Conservation (phyloP, 2,113 vertebrate genomes). For the Baryphthengus martii region DNA sequence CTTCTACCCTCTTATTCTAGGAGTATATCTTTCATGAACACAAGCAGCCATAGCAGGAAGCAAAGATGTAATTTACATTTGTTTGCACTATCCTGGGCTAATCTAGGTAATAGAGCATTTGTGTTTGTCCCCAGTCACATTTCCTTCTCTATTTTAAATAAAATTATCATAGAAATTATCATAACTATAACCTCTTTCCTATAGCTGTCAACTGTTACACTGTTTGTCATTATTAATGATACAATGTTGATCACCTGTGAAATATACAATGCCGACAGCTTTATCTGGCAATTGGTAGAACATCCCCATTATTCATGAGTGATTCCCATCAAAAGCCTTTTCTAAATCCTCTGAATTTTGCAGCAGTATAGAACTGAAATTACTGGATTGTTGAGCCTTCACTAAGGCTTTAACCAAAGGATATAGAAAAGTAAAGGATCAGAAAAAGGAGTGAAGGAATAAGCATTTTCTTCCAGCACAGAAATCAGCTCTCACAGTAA, state of each 20-base stretch:
- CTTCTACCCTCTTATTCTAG: not conserved
- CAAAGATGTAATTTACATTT: not conserved
- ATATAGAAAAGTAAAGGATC: not conserved
- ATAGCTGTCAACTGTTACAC: not conserved
- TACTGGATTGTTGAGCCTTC: not conserved
- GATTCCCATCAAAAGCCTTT: not conserved
- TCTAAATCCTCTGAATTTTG: not conserved
- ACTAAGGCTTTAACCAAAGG: not conserved
- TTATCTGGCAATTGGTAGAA: not conserved
- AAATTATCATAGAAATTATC: not conserved
- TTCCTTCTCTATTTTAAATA: not conserved
- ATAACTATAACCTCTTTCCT: not conserved
- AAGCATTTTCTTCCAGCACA: not conserved
- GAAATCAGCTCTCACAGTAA: not conserved
- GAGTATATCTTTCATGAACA: not conserved
- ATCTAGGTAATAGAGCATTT: not conserved
- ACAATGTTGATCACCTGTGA: not conserved
- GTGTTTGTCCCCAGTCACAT: not conserved
- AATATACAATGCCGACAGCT: not conserved
- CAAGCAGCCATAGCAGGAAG: not conserved
- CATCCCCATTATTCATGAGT: not conserved
- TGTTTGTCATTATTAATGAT: not conserved
- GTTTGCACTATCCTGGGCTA: not conserved
- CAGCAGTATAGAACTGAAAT: not conserved
- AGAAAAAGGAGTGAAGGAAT: not conserved